Conservation (phyloP, 2,888 invertebrate genomes). For the Chrysodeixis includens region DNA sequence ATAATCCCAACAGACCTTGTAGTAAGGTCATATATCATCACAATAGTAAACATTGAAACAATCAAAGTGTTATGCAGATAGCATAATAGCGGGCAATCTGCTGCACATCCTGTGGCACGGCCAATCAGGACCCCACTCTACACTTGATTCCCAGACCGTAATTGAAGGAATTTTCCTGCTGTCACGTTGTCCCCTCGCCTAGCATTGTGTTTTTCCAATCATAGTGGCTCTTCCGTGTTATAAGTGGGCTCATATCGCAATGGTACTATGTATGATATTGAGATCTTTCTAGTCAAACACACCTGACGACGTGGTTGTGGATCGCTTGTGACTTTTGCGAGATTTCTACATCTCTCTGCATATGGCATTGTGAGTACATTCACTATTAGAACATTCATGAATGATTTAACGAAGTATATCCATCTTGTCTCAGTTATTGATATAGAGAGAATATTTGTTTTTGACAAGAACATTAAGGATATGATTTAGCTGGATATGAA, state of each 20-base stretch:
- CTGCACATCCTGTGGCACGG: background rate
- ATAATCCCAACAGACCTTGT: too few species aligned
- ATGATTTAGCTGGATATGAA: too few species aligned
- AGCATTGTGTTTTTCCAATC: slow-evolving; percentile 1
- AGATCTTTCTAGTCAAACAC: too few species aligned
- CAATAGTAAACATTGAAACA: background rate
- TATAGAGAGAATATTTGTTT: too few species aligned
- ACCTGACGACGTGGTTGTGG: too few species aligned
- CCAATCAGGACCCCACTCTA: slow-evolving; percentile 1
- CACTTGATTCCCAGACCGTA: background rate
- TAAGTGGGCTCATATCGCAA: background rate
- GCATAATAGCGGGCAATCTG: slow-evolving; percentile 3
- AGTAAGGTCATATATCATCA: background rate
- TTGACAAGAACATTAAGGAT: too few species aligned
- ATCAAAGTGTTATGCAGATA: slow-evolving; percentile 2
- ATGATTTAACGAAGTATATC: too few species aligned
- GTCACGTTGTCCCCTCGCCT: background rate
- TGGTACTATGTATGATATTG: background rate
- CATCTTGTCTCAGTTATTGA: too few species aligned
- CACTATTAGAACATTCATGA: too few species aligned
- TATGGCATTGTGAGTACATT: too few species aligned
- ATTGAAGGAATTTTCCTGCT: slow-evolving; percentile 6
- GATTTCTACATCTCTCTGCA: too few species aligned
- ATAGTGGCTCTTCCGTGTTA: background rate
- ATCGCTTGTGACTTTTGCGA: too few species aligned